Percentiles rank a stretch among this genome's conserved stretches.
Conservation (phyloP, 64 coral and sea anemone genomes). For the Cladopsammia gracilis region DNA sequence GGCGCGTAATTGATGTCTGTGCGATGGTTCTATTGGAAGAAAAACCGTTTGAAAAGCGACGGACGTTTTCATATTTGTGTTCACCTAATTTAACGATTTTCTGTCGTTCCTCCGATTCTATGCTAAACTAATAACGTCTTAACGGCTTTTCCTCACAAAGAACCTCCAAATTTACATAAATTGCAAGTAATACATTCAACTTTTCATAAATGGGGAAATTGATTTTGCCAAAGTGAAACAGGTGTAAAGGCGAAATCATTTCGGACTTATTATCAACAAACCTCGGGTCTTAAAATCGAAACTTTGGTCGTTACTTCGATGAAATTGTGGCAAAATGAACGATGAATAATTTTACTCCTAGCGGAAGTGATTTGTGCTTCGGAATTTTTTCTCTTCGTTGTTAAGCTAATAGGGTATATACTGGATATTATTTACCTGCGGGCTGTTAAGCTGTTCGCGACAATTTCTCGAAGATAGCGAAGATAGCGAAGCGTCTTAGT, state of each 20-base stretch:
- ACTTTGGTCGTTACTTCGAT: constrained; percentile 4
- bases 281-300: constrained; percentile 45
- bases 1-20: constrained; percentile 47
- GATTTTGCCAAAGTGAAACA: constrained; percentile 57
- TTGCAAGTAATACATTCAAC: constrained; percentile 63
- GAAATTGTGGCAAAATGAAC: constrained; percentile 57
- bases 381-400: constrained; percentile 45
- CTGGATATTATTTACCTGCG: constrained; percentile 51
- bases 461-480: constrained; percentile 13
- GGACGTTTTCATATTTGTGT: constrained; percentile 60
- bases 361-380: constrained; percentile 54
- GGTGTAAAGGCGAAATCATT: constrained; percentile 52
- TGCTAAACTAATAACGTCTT: constrained; percentile 63
- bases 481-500: constrained; percentile 29
- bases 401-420: constrained; percentile 38
- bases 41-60: constrained; percentile 65
- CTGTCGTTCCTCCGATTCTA: constrained; percentile 23
- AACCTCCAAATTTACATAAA: constrained; percentile 66
- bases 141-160: constrained; percentile 63
- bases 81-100: constrained; percentile 55
- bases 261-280: constrained; percentile 49
- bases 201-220: constrained; percentile 67
- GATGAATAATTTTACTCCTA: constrained; percentile 48
- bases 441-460: constrained; percentile 47
- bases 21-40: constrained; percentile 59